Conservation (phyloP, 2,797 vertebrate genomes). For the Urosaurus nigricauda region DNA sequence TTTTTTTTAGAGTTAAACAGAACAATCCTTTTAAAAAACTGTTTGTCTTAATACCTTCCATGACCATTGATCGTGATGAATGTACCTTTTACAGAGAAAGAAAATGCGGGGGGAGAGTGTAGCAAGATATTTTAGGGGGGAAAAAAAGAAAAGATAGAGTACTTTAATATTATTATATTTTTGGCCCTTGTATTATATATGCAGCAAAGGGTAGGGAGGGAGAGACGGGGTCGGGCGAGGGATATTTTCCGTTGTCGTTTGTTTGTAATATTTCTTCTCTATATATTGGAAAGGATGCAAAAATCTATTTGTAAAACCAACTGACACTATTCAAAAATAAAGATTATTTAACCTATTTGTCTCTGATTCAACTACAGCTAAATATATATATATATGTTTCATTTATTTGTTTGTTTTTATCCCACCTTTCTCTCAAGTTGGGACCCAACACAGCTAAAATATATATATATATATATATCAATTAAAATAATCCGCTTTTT, state of each 20-base stretch:
- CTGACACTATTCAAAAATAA: slow-evolving; percentile 84
- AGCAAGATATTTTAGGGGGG: slow-evolving; percentile 48
- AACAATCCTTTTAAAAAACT: slow-evolving; percentile 48
- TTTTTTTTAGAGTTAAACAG: slow-evolving; percentile 59
- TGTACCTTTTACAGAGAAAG: slow-evolving; percentile 66
- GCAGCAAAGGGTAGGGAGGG: not conserved
- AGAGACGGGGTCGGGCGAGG: slow-evolving; percentile 23
- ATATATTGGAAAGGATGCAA: slow-evolving; percentile 68
- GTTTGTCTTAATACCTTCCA: slow-evolving; percentile 52
- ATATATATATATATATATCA: too few species aligned
- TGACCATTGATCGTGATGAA: slow-evolving; percentile 59
- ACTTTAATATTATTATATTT: not conserved
- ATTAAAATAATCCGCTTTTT: too few species aligned
- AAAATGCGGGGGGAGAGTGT: slow-evolving; percentile 60
- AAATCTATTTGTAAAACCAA: slow-evolving; percentile 72
- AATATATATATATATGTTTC: too few species aligned
- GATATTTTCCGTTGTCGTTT: slow-evolving; percentile 57
- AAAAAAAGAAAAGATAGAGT: slow-evolving; percentile 58
- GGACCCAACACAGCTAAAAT: too few species aligned
- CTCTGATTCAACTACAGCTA: not conserved
- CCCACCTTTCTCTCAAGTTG: too few species aligned
- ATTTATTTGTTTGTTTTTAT: too few species aligned
- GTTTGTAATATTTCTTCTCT: slow-evolving; percentile 70
- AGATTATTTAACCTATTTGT: slow-evolving; percentile 79
- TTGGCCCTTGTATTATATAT: not conserved